Base-by-base conservation (phyloP, 2,888 invertebrate genomes). In the Clusia tigrina region DNA sequence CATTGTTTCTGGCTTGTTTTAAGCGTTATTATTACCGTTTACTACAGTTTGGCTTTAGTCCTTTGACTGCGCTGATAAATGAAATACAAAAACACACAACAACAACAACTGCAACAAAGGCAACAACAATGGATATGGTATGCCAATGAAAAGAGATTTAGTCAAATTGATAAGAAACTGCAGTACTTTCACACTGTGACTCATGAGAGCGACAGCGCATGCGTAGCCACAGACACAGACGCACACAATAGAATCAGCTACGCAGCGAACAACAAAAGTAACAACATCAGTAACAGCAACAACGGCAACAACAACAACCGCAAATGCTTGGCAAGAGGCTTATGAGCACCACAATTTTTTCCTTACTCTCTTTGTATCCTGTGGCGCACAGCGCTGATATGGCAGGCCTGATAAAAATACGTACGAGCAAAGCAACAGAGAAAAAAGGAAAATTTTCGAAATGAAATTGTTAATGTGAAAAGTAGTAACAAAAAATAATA, bases 111-210 rank as follows among this genome's bases (percentile, higher is more conserved):
- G 25, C 46, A 54, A 54, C 38, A 59, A 59, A 9, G 32, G 32
- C 12, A 32, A 32, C 6, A 32, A 32, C 32, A 32, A 32, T 32
- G 12, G 12, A 12, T 12, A 32, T 32, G 12, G 12, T 17, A 54
- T 6, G 22, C 12, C 22, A 32, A 23, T 37, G 52, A 59, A 55
- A 53, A 58, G 51, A 70, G 77, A 77, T 78, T 71, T 65, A 74
- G 77, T 72, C 74, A 74, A 68, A 64, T 69, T 67, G 76, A 76
- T 76, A 76, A 75, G 71, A 68, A 51, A 70, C 18, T 54, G 52
- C 54, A 55, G 54, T 23, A 54, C 68, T 67, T 78, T 76, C 78
- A 77, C 77, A 75, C 74, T 77, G 67, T 77, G 74, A 69, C 70
- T 69, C 69, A 38, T 18, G 22, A 24, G 25, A 25, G 25, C 18